Conservation (phyloP, 2,113 vertebrate genomes). For the Phaethornis superciliosus region DNA sequence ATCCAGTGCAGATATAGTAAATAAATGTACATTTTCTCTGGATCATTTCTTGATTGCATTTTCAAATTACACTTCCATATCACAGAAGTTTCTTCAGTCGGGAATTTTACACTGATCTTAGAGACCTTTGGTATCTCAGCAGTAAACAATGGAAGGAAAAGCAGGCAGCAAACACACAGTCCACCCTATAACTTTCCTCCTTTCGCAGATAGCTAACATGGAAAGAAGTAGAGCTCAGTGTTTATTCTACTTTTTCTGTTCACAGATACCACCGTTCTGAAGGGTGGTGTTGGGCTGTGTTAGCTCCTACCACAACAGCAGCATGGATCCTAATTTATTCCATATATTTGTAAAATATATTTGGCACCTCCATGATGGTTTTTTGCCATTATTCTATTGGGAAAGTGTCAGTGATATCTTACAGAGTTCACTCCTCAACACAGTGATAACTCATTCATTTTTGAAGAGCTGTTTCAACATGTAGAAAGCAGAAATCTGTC, state of each 20-base stretch:
- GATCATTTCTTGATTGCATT: background rate
- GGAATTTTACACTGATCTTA: background rate
- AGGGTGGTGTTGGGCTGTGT: background rate
- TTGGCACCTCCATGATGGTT: background rate
- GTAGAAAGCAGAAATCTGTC: background rate
- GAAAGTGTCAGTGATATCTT: background rate
- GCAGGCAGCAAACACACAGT: background rate
- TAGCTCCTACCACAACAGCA: background rate
- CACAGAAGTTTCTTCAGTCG: background rate
- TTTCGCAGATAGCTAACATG: background rate
- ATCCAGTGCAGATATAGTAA: background rate
- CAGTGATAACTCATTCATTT: constrained; percentile 14
- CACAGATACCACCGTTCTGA: background rate
- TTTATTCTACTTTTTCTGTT: background rate
- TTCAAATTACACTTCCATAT: background rate
- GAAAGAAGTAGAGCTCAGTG: background rate
- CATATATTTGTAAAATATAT: background rate
- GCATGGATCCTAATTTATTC: background rate
- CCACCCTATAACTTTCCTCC: background rate
- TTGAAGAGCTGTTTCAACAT: constrained; percentile 33
- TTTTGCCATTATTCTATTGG: background rate
- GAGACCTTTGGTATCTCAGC: background rate
- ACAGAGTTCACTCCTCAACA: background rate
- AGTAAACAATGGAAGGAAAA: background rate
- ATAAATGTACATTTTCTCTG: background rate